phyloP scores from a whole-genome alignment of 2,113 vertebrate genomes.

The Eulemur macaco region DNA sequence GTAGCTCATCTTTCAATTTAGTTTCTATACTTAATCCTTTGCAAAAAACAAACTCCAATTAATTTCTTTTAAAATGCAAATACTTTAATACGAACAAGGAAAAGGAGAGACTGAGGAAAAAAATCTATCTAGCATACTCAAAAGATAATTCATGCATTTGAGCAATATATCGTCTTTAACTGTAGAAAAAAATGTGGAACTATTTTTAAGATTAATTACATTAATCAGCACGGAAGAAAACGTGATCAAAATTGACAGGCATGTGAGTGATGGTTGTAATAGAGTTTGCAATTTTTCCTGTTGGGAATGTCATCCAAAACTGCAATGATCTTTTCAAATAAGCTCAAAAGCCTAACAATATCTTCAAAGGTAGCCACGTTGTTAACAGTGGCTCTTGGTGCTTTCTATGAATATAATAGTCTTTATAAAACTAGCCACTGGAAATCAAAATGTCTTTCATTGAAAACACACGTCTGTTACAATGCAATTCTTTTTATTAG shows the following conservation, averaged over 20 bases:
- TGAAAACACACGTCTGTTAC: constrained; percentile 39
- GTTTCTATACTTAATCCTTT: not conserved
- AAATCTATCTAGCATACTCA: not conserved
- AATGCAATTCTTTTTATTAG: not conserved
- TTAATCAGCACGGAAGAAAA: constrained; percentile 35
- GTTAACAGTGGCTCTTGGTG: not conserved
- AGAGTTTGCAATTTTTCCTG: constrained; percentile 25
- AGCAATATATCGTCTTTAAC: not conserved
- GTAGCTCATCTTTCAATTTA: not conserved
- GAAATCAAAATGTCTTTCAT: constrained; percentile 39
- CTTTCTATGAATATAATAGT: constrained; percentile 63
- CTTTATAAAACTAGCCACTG: constrained; percentile 49
- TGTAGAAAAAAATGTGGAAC: not conserved
- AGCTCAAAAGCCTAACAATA: constrained; percentile 34
- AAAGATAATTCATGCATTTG: not conserved
- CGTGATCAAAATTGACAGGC: constrained; percentile 35
- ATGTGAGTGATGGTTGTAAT: not conserved
- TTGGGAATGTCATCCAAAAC: not conserved
- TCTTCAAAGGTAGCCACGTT: not conserved
- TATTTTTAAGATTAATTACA: constrained; percentile 65
- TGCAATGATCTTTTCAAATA: constrained; percentile 41
- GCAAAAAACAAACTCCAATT: not conserved
- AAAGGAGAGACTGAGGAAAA: not conserved
- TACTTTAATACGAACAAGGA: not conserved
- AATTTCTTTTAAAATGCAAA: not conserved